phyloP scores from a whole-genome alignment of 2,888 invertebrate genomes.

The Adelphocoris suturalis region DNA sequence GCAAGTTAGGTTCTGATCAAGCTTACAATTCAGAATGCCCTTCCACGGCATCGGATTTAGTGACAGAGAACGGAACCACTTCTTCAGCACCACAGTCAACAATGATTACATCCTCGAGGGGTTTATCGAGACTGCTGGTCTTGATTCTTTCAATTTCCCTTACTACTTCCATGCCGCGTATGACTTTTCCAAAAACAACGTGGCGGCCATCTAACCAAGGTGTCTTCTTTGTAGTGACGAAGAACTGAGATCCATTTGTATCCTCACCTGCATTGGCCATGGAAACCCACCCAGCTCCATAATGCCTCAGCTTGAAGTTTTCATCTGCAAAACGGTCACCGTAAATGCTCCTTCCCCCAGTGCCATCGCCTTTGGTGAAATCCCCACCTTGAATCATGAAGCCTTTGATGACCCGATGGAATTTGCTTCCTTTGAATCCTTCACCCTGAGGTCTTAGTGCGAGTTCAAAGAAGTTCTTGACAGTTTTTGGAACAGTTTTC shows the following conservation, averaged over 20 bases:
- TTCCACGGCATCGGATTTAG: constrained; percentile 86
- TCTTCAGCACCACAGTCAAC: constrained; percentile 87
- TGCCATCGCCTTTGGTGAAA: constrained; percentile 96
- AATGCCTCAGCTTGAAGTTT: constrained; percentile 98
- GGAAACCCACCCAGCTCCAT: constrained; percentile 97
- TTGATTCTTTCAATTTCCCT: constrained; percentile 88
- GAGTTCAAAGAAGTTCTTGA: constrained; percentile 89
- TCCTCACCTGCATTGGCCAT: constrained; percentile 99
- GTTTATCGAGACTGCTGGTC: constrained; percentile 90
- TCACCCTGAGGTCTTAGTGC: constrained; percentile 87
- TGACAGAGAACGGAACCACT: constrained; percentile 89
- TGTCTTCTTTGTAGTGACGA: constrained; percentile 82
- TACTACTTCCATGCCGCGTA: constrained; percentile 91
- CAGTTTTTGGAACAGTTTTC: constrained; percentile 92
- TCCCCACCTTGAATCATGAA: constrained; percentile 98
- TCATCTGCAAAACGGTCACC: constrained; percentile 96
- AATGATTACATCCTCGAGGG: constrained; percentile 90
- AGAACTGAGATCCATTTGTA: constrained; percentile 90
- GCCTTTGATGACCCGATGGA: constrained; percentile 93
- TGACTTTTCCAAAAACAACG: constrained; percentile 97
- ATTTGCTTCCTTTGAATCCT: constrained; percentile 93
- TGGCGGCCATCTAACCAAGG: constrained; percentile 97
- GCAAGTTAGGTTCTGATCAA: neutral
- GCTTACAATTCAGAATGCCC: constrained; percentile 10
- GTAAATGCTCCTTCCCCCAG: constrained; percentile 95